These are phyloP conservation scores for Myrmophylax atrothorax DNA, from an alignment of 2,113 vertebrate genomes.

Conservation along the genomic window DNA sequence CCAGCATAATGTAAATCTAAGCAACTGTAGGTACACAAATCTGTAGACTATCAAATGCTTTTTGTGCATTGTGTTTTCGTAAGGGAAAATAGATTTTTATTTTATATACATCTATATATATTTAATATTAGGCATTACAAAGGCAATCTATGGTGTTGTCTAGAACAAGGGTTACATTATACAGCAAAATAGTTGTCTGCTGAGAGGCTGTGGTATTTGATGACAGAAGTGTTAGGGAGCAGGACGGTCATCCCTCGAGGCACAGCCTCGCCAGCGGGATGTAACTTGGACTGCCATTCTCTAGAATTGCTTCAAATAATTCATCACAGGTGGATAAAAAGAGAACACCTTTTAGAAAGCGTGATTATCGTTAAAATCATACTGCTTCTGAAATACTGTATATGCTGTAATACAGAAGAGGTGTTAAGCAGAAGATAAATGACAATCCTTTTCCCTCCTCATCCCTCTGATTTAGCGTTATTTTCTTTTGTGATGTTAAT, in stretches of 20 bases:
- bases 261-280: neutral
- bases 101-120: neutral
- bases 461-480: neutral
- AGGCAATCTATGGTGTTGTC: neutral
- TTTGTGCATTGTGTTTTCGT: neutral
- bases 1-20: neutral
- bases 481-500: neutral
- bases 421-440: neutral
- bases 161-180: neutral
- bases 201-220: neutral
- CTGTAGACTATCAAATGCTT: neutral
- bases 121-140: neutral
- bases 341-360: neutral
- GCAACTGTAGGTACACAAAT: neutral
- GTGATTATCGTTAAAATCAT: neutral
- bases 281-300: neutral
- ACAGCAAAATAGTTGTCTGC: neutral
- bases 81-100: neutral
- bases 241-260: neutral
- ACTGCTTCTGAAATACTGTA: neutral
- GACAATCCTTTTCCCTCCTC: neutral
- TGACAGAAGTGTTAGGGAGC: neutral
- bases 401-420: neutral
- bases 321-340: neutral
- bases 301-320: neutral